These are phyloP conservation scores for Phoxinus dragarum DNA, from an alignment of 2,797 vertebrate genomes.

Conservation along the genomic window DNA sequence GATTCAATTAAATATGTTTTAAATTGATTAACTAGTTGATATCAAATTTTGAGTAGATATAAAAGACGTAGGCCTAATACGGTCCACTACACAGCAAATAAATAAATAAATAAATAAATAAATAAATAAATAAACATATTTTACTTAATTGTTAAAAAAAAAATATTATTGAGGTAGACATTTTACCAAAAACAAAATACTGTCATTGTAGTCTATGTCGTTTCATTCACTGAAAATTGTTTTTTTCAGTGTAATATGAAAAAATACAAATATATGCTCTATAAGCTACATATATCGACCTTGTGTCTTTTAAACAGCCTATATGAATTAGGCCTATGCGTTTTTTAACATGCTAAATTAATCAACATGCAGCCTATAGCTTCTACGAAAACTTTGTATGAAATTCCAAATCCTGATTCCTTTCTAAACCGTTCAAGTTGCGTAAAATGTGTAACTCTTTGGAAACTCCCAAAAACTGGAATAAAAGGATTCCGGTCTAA, in stretches of 20 bases:
- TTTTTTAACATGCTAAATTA: not conserved
- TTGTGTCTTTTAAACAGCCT: not conserved
- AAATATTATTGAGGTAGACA: not conserved
- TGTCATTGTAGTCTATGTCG: not conserved
- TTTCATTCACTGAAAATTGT: not conserved
- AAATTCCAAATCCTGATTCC: not conserved
- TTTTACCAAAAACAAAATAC: not conserved
- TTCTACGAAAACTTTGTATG: not conserved
- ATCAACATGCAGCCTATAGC: not conserved
- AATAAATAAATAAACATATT: no score
- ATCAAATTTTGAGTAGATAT: not conserved
- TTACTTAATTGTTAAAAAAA: not conserved
- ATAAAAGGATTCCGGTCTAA: conserved; percentile 55
- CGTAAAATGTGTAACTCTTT: conserved; percentile 28
- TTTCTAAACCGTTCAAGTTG: conserved; percentile 3
- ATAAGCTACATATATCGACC: no score
- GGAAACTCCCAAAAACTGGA: conserved; percentile 40
- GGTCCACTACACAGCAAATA: not conserved
- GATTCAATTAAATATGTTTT: not conserved
- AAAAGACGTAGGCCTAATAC: not conserved
- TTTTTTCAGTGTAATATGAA: not conserved
- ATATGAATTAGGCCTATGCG: not conserved
- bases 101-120: no score
- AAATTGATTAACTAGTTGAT: not conserved
- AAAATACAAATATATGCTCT: not conserved